Conservation (phyloP, 2,797 vertebrate genomes). For the Lepus oiostolus region DNA sequence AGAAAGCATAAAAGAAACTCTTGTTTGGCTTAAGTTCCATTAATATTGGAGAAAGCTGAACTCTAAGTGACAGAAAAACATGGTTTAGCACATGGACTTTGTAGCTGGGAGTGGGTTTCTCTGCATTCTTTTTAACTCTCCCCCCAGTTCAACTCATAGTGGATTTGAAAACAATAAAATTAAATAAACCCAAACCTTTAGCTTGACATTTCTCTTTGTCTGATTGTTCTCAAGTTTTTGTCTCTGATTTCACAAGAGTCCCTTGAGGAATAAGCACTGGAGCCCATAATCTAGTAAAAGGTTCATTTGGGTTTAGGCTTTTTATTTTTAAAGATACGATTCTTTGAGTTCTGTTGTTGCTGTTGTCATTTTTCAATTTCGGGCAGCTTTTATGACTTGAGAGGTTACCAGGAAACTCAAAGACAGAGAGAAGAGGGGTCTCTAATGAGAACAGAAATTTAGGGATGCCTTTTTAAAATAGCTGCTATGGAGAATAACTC, state of each 20-base stretch:
- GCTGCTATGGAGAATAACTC: constrained; percentile 43
- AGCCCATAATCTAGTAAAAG: constrained; percentile 78
- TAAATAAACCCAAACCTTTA: constrained; percentile 80
- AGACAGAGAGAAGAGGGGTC: constrained; percentile 21
- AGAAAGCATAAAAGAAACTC: constrained; percentile 88
- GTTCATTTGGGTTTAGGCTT: constrained; percentile 74
- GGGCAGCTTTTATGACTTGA: constrained; percentile 50
- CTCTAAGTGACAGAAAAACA: constrained; percentile 85
- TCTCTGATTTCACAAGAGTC: constrained; percentile 82
- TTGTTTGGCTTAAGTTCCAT: constrained; percentile 87
- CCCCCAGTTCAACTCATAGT: constrained; percentile 46
- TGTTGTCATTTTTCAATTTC: neutral
- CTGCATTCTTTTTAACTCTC: constrained; percentile 64
- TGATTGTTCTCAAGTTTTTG: constrained; percentile 79
- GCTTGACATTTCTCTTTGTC: constrained; percentile 80
- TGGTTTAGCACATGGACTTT: constrained; percentile 76
- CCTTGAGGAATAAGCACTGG: constrained; percentile 73
- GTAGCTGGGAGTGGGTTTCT: constrained; percentile 69
- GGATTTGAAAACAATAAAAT: constrained; percentile 82
- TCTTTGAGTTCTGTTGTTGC: neutral
- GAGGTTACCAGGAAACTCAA: constrained; percentile 70
- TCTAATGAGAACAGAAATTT: constrained; percentile 48
- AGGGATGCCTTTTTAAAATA: constrained; percentile 5
- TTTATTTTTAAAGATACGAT: constrained; percentile 75
- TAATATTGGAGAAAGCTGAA: constrained; percentile 85